phyloP scores from a whole-genome alignment of 2,797 vertebrate genomes.

The Protosalanx chinensis region DNA sequence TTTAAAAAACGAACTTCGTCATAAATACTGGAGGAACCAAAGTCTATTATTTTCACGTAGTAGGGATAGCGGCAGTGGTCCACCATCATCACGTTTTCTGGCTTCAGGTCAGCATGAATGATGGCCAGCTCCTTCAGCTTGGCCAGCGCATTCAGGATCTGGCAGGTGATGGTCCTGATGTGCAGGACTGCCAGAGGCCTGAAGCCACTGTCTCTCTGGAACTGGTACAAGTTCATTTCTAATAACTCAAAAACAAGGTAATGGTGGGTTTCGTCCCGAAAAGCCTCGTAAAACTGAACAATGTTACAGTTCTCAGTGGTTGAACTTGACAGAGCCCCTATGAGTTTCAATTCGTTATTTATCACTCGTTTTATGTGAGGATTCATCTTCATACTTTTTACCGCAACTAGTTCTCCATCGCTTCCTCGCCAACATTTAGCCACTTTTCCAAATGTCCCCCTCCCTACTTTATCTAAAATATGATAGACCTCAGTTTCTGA shows the following conservation, averaged over 20 bases:
- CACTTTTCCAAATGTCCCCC: conserved; percentile 74
- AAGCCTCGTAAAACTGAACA: conserved; percentile 69
- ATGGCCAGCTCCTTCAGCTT: conserved; percentile 73
- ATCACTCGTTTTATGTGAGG: conserved; percentile 51
- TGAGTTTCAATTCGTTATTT: conserved; percentile 69
- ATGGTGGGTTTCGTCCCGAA: conserved; percentile 56
- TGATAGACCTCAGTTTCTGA: conserved; percentile 65
- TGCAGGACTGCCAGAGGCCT: conserved; percentile 58
- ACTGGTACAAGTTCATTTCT: conserved; percentile 72
- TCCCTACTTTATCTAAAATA: conserved; percentile 65
- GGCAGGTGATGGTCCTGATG: conserved; percentile 68
- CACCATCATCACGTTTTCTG: conserved; percentile 77
- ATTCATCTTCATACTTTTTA: conserved; percentile 66
- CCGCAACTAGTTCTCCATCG: conserved; percentile 71
- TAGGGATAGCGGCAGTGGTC: conserved; percentile 70
- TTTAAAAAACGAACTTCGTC: conserved; percentile 57
- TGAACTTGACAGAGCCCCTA: conserved; percentile 52
- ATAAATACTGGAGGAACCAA: conserved; percentile 72
- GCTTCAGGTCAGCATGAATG: conserved; percentile 74
- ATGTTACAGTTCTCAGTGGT: conserved; percentile 61
- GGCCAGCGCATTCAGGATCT: conserved; percentile 66
- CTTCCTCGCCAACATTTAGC: conserved; percentile 66
- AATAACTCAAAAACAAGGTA: conserved; percentile 76
- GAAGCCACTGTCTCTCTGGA: conserved; percentile 71
- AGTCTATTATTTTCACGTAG: conserved; percentile 74